These are phyloP conservation scores for Adoxophyes honmai DNA, from an alignment of 1,140 invertebrate species.

Conservation along the genomic window DNA sequence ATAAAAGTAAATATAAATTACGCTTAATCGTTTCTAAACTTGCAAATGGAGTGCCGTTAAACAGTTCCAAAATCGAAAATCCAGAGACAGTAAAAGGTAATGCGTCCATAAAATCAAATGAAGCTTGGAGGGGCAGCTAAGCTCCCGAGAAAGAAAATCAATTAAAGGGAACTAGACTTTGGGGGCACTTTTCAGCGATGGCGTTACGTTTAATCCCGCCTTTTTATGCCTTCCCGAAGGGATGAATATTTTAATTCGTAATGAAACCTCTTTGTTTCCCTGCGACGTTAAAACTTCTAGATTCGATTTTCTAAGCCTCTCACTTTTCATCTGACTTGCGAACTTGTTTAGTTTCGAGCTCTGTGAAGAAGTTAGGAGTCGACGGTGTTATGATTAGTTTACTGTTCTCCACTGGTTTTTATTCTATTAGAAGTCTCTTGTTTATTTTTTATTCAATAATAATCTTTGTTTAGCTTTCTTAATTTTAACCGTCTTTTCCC, in stretches of 20 bases:
- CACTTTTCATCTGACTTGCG: neutral
- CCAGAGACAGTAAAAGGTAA: conserved; percentile 14
- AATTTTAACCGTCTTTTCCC: too few relatives aligned
- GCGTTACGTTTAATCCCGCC: conserved; percentile 10
- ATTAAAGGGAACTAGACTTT: conserved; percentile 15
- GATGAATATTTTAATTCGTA: conserved; percentile 15
- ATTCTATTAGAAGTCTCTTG: too few relatives aligned
- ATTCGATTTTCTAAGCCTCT: neutral
- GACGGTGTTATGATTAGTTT: too few relatives aligned
- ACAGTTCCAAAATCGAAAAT: conserved; percentile 7
- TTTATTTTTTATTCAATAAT: too few relatives aligned
- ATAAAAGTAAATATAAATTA: neutral
- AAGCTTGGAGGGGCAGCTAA: neutral
- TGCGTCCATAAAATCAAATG: conserved; percentile 14
- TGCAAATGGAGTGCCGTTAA: conserved; percentile 3
- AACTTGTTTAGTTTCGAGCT: neutral
- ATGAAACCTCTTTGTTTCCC: conserved; percentile 12
- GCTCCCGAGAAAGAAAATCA: conserved; percentile 8
- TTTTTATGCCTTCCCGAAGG: conserved; percentile 13
- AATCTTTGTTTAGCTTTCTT: too few relatives aligned
- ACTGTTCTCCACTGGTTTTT: too few relatives aligned
- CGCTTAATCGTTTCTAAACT: neutral
- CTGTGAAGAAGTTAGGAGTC: too few relatives aligned
- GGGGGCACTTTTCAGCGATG: conserved; percentile 12
- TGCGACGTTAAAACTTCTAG: neutral